Evolutionary conservation across 2,888 invertebrate genomes (phyloP).

Genomic region (Eupithecia subfuscata): DNA sequence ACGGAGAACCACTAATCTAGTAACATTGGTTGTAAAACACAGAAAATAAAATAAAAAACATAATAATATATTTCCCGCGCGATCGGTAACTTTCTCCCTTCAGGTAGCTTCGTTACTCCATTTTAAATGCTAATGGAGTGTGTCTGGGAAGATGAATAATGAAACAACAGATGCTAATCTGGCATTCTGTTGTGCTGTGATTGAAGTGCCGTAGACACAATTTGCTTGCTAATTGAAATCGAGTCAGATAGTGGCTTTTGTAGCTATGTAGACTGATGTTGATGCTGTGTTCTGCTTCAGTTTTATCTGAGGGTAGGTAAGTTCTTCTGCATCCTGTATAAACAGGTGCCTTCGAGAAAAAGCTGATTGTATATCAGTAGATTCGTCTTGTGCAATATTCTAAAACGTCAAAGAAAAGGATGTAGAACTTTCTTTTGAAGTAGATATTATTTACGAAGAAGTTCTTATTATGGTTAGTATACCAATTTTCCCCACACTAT

Average conservation of each 20-base stretch:
- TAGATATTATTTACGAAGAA: too few species aligned
- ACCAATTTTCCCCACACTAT: too few species aligned
- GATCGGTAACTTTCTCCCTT: background rate
- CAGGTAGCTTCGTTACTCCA: slow-evolving; percentile 67
- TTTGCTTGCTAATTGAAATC: slow-evolving; percentile 23
- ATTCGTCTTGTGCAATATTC: too few species aligned
- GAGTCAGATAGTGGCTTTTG: slow-evolving; percentile 11
- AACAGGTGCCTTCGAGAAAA: background rate
- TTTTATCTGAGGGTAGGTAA: background rate
- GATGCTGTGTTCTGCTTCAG: background rate
- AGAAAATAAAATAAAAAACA: background rate
- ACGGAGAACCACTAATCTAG: background rate
- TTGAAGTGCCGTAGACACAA: slow-evolving; percentile 46
- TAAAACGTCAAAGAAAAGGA: too few species aligned
- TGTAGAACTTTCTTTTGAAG: too few species aligned
- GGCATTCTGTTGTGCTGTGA: slow-evolving; percentile 53
- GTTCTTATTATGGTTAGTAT: too few species aligned
- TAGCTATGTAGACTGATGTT: background rate
- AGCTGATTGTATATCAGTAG: background rate
- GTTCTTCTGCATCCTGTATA: background rate
- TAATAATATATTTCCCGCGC: background rate
- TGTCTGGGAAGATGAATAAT: slow-evolving; percentile 74
- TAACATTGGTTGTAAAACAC: background rate
- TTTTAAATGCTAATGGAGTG: slow-evolving; percentile 78
- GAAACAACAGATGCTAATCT: slow-evolving; percentile 68